phyloP scores from a whole-genome alignment of 2,888 invertebrate genomes.

The Troides helena region DNA sequence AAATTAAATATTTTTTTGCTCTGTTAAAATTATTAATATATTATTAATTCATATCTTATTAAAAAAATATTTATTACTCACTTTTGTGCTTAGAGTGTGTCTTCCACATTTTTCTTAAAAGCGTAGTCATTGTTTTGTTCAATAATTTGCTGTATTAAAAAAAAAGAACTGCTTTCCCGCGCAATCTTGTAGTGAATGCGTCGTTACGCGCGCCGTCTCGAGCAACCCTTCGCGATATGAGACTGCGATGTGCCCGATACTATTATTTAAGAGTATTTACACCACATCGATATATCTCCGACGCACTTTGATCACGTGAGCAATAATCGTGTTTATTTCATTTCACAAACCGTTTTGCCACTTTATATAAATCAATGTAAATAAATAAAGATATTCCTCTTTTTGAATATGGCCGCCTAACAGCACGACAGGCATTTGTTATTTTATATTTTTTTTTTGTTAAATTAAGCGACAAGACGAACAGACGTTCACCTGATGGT shows the following conservation, averaged over 20 bases:
- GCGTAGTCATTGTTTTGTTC: constrained; percentile 72
- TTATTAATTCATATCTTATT: background rate
- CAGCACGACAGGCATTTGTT: too few species aligned
- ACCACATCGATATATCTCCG: background rate
- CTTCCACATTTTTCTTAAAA: constrained; percentile 83
- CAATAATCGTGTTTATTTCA: background rate
- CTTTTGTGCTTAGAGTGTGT: constrained; percentile 85
- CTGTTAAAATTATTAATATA: background rate
- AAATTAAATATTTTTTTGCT: too few species aligned
- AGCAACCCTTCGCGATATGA: constrained; percentile 50
- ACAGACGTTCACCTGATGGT: too few species aligned
- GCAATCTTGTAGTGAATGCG: constrained; percentile 49
- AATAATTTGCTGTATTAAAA: constrained; percentile 2
- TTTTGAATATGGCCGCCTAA: too few species aligned
- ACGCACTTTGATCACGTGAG: constrained; percentile 2
- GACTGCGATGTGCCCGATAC: constrained; percentile 34
- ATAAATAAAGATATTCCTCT: background rate
- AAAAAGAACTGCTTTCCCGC: constrained; percentile 53
- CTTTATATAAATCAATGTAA: background rate
- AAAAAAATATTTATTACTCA: constrained; percentile 55
- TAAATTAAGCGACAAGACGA: too few species aligned
- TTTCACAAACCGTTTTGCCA: background rate
- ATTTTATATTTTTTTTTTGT: too few species aligned
- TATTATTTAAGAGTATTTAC: constrained; percentile 6
- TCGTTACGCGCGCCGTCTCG: constrained; percentile 38